Evolutionary conservation across 2,113 vertebrate species (phyloP).

Genomic region (Thryonomys swinderianus): DNA sequence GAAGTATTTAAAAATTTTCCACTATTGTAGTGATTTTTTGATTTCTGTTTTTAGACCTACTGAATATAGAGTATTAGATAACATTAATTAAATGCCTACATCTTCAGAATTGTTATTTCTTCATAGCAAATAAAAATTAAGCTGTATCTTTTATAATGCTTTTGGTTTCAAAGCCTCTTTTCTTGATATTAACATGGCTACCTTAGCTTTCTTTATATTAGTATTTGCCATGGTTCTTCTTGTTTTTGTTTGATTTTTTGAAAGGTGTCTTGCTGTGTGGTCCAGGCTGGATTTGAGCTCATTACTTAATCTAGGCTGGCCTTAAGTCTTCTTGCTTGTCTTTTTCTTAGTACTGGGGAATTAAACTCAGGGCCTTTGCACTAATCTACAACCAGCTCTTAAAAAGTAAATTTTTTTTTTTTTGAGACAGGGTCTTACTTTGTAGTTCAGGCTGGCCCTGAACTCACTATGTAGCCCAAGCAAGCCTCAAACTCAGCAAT

Average conservation of each 20-base stretch:
- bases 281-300: not conserved
- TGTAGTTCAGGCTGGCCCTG: too few species aligned
- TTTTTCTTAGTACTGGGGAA: not conserved
- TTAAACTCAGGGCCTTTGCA: not conserved
- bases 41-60: slow-evolving; percentile 23
- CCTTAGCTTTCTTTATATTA: not conserved
- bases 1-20: not conserved
- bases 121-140: slow-evolving; percentile 16
- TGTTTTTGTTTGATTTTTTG: not conserved
- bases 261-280: not conserved
- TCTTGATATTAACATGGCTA: not conserved
- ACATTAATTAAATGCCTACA: slow-evolving; percentile 3
- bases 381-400: not conserved
- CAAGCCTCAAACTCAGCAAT: too few species aligned
- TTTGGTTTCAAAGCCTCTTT: not conserved
- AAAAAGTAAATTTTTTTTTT: too few species aligned
- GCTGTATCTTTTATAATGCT: not conserved
- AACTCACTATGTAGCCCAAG: too few species aligned
- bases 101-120: slow-evolving; percentile 24
- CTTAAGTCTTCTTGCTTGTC: not conserved
- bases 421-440: not conserved
- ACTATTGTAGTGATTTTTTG: not conserved
- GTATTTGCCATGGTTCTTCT: not conserved
- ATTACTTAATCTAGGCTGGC: not conserved
- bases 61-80: not conserved